Base-by-base conservation (phyloP, 2,113 vertebrate species). In the Copsychus sechellarum region DNA sequence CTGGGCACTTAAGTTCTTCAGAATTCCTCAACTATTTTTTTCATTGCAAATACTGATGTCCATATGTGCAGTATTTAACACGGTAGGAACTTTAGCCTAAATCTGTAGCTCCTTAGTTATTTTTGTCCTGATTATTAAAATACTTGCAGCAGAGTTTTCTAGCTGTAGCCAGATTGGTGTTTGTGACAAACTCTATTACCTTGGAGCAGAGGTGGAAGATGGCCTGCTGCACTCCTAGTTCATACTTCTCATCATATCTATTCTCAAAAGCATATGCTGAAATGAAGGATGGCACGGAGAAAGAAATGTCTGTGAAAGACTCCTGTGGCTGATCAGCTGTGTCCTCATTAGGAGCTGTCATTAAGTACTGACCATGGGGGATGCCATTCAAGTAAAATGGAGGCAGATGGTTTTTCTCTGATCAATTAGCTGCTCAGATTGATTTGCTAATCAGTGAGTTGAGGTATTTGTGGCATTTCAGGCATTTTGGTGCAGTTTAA, bases 341-440 rank as follows among this genome's bases (percentile, higher is more conserved):
- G 62, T 87, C 74, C 70, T 96, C 78, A 65, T 94, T 94, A 95
- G 90, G 88, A 93, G 76, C 5, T 93, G 88, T 92, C 81, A 87
- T 95, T 95, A 93, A 95, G 40, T 23, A 38, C 80, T 93, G 95
- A 91, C 93, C 90, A 81, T 79, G 66, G 88, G 95, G 91, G 95
- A 93, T 88, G 87, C 61, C 10, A 5, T 53, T 92, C 69, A 82
- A 61, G 64, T 78, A 47, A 88, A 95, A 93, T 87, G 74, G 78
- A 95, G 64, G 88, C 88, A 96, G 90, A 97, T 92, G 80, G 34
- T 90, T 96, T 85, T 92, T 61, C 93, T 87, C 90, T 89, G 86
- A 95, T 95, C 94, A 96, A 90, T 97, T 97, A 97, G 94, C 83
- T 91, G 60, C 80, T 95, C 86, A 91, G 77, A 92, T 69, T 92